Base-by-base conservation (phyloP, 92 coral and sea anemone genomes). In the Epizoanthus stellaris region DNA sequence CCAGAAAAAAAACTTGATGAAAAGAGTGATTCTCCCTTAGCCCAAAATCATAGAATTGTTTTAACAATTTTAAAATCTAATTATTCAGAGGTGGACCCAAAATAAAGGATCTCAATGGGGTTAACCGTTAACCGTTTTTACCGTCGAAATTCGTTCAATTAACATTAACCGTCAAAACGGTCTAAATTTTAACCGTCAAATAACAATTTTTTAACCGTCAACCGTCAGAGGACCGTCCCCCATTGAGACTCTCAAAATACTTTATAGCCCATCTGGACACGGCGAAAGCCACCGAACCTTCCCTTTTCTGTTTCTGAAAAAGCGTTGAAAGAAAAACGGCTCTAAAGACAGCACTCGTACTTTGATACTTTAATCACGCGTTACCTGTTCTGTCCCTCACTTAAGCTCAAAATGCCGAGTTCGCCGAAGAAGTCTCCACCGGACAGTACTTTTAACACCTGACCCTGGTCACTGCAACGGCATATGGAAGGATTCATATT, bases 351-450 rank as follows among this genome's bases (percentile, higher is more conserved):
- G 36, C 36, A 30, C 36, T 30, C 36, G 36, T 30, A 30, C 36
- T 30, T 30, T 30, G 36, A 30, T 30, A 30, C 36, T 30, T 70
- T 70, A 4, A 16, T 30, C 19, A 20, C n/a, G 15, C 0, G 81
- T 85, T 81, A 94, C 98, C 98, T 94, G 84, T 96, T 96, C 81
- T 96, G 98, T 2, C 98, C 98, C 65, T 96, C 98, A 77, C 98
- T 96, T 57, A 96, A 89, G 72, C 95, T 94, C 53, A 96, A 86
- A 67, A 96, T 96, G 20, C 98, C 98, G 34, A 96, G 94, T 86
- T 96, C 98, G 21, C 98, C 98, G 63, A 96, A 96, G 90, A 96
- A 96, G 65, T 96, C 98, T 71, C 98, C 98, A 0, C 96, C 95
- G 3, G 94, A 92, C 16, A 96, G 79, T 4, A 91, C 95, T 76